Base-by-base conservation (phyloP, 2,888 invertebrate species). In the Andricus quercusramuli region DNA sequence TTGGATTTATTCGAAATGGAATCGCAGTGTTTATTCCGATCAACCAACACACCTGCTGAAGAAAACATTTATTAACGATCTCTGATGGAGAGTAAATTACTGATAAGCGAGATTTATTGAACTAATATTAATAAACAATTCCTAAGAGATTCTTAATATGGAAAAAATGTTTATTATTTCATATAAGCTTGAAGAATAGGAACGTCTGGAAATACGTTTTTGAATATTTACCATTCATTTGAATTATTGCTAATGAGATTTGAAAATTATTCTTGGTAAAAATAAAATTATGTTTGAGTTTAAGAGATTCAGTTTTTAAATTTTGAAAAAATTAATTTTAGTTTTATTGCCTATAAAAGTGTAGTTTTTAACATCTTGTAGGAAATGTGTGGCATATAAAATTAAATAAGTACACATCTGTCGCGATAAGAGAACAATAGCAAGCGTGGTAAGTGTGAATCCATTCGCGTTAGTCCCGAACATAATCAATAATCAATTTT, bases 371-470 rank as follows among this genome's bases (percentile, higher is more conserved):
- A n/a, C 41, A n/a, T 41, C 37, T 67, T 67, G 37, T 0, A 67
- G 66, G 13, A 67, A 67, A 67, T 67, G 65, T 41, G 41, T 67
- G n/a, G 41, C 41, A 41, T 22, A 67, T 67, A 41, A 67, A 67
- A 67, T 32, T 41, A 67, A 22, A 67, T 37, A 17, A 67, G 29
- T 29, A 17, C 29, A 64, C 64, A 64, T 64, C 64, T 64, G 17
- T 64, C 29, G 41, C n/a, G 67, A 67, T 67, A 67, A 67, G 41
- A 67, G 67, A 67, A 67, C 67, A 67, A 67, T 67, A 37, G 67
- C 67, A 67, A 67, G 67, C 67, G 67, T 67, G 13, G 67, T 41
- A 67, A 37, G 41, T 67, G 67, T 67, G 41, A 67, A 67, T 67
- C 22, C 67, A 67, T 67, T 67, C 41, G 67, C 13, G 13, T 67